Evolutionary conservation across 2,888 invertebrate genomes (phyloP).

Genomic region (Fissipunctia ypsillon): DNA sequence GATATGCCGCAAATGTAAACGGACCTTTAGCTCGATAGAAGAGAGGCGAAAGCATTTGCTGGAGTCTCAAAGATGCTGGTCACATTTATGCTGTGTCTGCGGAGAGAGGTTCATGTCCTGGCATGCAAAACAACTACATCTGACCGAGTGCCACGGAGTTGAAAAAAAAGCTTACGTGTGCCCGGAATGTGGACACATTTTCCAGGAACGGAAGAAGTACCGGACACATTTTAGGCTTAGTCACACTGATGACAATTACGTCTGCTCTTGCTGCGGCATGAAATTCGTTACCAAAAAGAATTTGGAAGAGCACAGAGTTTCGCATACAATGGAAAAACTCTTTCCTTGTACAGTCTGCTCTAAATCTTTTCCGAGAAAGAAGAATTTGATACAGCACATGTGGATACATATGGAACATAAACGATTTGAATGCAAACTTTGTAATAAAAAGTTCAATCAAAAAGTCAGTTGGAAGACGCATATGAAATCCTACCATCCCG

Average conservation of each 20-base stretch:
- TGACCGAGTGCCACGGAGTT: slow-evolving; percentile 77
- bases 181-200: slow-evolving; percentile 80
- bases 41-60: slow-evolving; percentile 79
- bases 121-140: slow-evolving; percentile 79
- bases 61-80: slow-evolving; percentile 80
- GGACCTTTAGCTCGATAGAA: slow-evolving; percentile 77
- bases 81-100: slow-evolving; percentile 81
- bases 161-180: slow-evolving; percentile 78
- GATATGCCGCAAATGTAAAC: slow-evolving; percentile 83
- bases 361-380: slow-evolving; percentile 84
- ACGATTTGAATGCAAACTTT: slow-evolving; percentile 82
- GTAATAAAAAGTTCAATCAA: slow-evolving; percentile 86
- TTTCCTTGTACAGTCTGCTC: slow-evolving; percentile 88
- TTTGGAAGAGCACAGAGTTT: slow-evolving; percentile 86
- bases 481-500: slow-evolving; percentile 85
- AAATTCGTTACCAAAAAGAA: slow-evolving; percentile 81
- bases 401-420: slow-evolving; percentile 86
- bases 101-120: slow-evolving; percentile 81
- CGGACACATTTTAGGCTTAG: slow-evolving; percentile 79
- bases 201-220: slow-evolving; percentile 78
- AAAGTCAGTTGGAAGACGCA: slow-evolving; percentile 86
- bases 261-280: slow-evolving; percentile 82
- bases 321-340: slow-evolving; percentile 89
- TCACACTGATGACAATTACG: slow-evolving; percentile 82
- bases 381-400: slow-evolving; percentile 84